Conservation (phyloP, 2,113 vertebrate genomes). For the Podarcis cretensis region DNA sequence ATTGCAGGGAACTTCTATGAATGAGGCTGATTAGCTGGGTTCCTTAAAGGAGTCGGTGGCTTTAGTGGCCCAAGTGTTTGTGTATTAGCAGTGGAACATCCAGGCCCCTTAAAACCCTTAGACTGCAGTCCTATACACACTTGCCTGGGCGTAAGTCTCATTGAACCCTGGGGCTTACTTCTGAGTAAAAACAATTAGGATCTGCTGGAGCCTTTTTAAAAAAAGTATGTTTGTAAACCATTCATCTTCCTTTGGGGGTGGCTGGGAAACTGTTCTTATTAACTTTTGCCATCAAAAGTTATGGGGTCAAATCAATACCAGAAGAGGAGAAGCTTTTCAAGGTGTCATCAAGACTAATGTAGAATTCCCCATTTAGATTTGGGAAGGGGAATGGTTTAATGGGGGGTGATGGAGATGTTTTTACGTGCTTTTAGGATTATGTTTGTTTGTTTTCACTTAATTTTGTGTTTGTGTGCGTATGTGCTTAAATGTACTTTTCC, state of each 20-base stretch:
- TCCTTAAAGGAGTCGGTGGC: neutral
- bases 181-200: neutral
- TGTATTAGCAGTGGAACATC: neutral
- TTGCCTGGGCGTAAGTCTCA: neutral
- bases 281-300: neutral
- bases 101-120: neutral
- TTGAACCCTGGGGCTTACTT: neutral
- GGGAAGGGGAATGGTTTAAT: neutral
- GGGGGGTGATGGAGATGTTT: neutral
- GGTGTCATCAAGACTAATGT: neutral
- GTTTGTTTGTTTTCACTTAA: neutral
- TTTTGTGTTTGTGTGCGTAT: neutral
- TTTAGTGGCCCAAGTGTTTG: neutral
- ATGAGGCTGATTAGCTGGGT: neutral
- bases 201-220: neutral
- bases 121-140: neutral
- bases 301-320: neutral
- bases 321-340: neutral
- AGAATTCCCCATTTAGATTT: neutral
- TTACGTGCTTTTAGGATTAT: neutral
- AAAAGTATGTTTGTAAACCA: neutral
- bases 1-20: neutral
- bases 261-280: neutral
- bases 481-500: constrained; percentile 12
- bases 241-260: neutral